Conservation (phyloP, 2,888 invertebrate species). For the Trimorus sp. region DNA sequence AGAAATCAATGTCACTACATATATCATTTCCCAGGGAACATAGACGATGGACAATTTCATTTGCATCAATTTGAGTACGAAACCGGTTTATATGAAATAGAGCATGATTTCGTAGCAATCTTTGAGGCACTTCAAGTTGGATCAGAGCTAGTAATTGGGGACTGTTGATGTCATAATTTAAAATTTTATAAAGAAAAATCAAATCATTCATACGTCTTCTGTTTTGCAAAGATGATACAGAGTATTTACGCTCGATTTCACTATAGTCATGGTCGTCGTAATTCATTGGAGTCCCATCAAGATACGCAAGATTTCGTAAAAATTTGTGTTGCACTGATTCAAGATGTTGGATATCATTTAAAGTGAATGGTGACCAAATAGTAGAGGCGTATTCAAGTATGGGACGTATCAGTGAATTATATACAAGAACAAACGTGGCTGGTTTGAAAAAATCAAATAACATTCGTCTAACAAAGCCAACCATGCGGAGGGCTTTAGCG, state of each 20-base stretch:
- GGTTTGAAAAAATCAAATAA: not conserved
- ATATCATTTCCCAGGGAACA: too few relatives aligned
- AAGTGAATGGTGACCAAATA: not conserved
- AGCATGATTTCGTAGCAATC: too few relatives aligned
- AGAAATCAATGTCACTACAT: too few relatives aligned
- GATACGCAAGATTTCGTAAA: not conserved
- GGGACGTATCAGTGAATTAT: not conserved
- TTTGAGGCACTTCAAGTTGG: too few relatives aligned
- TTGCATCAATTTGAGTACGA: too few relatives aligned
- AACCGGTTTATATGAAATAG: too few relatives aligned
- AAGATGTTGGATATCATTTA: not conserved
- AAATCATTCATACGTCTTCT: too few relatives aligned
- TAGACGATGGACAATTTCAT: too few relatives aligned
- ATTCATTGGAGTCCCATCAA: not conserved
- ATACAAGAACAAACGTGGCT: not conserved
- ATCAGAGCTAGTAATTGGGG: too few relatives aligned
- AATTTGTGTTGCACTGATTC: constrained; percentile 4
- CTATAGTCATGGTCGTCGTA: not conserved
- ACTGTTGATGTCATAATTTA: too few relatives aligned
- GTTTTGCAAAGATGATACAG: too few relatives aligned
- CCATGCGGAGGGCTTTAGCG: not conserved
- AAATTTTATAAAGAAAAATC: too few relatives aligned
- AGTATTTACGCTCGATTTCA: not conserved
- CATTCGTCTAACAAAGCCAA: not conserved
- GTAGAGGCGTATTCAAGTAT: not conserved